Conservation (phyloP, 2,113 vertebrate genomes). For the Silurus meridionalis region DNA sequence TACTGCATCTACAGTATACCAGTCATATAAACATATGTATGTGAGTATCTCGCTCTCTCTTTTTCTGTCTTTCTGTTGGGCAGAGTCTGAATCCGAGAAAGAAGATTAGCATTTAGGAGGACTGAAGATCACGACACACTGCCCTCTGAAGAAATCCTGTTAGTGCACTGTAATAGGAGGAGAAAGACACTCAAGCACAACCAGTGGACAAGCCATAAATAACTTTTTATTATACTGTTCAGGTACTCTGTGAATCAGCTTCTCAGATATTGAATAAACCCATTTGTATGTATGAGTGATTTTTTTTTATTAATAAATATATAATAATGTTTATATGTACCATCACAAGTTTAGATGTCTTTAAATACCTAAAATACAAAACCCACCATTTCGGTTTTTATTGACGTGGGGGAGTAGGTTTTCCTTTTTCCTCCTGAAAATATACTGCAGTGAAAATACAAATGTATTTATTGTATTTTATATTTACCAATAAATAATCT, state of each 20-base stretch:
- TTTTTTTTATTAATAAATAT: constrained; percentile 80
- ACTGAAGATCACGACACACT: constrained; percentile 20
- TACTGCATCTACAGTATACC: background rate
- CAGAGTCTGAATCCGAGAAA: constrained; percentile 88
- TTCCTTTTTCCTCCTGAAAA: background rate
- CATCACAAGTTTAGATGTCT: background rate
- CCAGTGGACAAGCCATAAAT: constrained; percentile 73
- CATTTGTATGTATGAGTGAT: constrained; percentile 75
- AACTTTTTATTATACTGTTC: constrained; percentile 68
- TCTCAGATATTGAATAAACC: constrained; percentile 75
- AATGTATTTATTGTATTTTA: background rate
- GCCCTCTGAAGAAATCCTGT: constrained; percentile 32
- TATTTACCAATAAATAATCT: background rate
- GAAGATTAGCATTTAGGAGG: constrained; percentile 73
- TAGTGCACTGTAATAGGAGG: constrained; percentile 69
- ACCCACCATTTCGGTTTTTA: background rate
- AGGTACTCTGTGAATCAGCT: constrained; percentile 72
- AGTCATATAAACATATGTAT: background rate
- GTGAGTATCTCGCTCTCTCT: constrained; percentile 54
- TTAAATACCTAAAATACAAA: background rate
- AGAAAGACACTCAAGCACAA: constrained; percentile 68
- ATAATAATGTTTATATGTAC: constrained; percentile 76
- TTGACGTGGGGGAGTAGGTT: background rate
- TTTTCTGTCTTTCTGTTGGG: background rate
- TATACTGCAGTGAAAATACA: background rate